Percentiles rank a stretch among this genome's conserved stretches.
These are phyloP conservation scores for Enteromius unitaeniatus DNA, from an alignment of 2,797 vertebrate species.

Conservation along the genomic window DNA sequence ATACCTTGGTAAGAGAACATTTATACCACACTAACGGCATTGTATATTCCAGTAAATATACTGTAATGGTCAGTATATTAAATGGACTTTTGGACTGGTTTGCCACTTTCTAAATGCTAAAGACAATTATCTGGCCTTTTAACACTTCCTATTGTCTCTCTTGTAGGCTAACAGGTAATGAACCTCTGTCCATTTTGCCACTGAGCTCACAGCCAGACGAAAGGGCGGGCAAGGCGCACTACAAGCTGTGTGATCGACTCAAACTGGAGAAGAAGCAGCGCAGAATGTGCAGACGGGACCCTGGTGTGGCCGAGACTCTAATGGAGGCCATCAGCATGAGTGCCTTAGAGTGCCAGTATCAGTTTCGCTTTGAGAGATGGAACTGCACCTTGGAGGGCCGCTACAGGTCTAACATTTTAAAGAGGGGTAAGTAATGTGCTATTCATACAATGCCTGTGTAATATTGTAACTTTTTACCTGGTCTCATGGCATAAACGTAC, in stretches of 20 bases:
- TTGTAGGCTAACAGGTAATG: constrained; percentile 93
- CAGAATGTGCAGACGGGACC: constrained; percentile 96
- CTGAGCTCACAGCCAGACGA: constrained; percentile 92
- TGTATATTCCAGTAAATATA: neutral
- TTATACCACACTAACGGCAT: neutral
- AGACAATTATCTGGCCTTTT: neutral
- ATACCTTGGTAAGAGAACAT: neutral
- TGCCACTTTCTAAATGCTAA: neutral
- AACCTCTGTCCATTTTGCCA: constrained; percentile 95
- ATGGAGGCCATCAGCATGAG: constrained; percentile 98
- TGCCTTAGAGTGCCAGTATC: constrained; percentile 95
- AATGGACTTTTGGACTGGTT: neutral
- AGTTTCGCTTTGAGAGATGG: constrained; percentile 98
- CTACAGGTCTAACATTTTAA: constrained; percentile 91
- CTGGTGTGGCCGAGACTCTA: constrained; percentile 94
- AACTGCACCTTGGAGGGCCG: constrained; percentile 97
- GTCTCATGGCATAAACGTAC: too few relatives aligned
- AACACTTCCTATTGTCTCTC: neutral
- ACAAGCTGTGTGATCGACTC: constrained; percentile 96
- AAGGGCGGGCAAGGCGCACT: constrained; percentile 87
- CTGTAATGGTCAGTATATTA: neutral
- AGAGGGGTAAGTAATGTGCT: constrained; percentile 81
- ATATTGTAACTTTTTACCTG: neutral
- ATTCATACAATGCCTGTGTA: neutral
- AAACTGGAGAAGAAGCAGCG: constrained; percentile 98